Evolutionary conservation across 1,140 invertebrate species (phyloP).

Genomic region (Brachionus plicatilis): DNA sequence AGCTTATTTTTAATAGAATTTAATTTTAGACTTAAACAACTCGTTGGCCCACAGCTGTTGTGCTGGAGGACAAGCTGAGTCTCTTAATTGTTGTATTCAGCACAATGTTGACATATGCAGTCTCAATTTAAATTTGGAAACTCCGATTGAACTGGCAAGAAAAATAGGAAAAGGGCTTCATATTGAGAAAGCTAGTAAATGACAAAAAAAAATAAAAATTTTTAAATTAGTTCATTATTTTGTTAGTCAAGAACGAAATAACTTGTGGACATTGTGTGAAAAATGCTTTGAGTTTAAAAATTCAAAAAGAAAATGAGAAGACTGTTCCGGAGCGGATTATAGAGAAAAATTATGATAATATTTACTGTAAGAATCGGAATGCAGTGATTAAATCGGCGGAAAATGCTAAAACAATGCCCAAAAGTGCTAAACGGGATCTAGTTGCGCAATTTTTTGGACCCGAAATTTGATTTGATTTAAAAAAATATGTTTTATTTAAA

Average conservation of each 20-base stretch:
- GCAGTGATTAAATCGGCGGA: neutral
- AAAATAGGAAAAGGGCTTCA: slow-evolving; percentile 3
- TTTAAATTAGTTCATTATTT: neutral
- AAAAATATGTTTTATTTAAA: no score
- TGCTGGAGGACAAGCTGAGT: slow-evolving; percentile 13
- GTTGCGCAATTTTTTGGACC: slow-evolving; percentile 35
- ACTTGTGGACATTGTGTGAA: slow-evolving; percentile 3
- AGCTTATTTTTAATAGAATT: neutral
- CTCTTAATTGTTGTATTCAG: slow-evolving; percentile 34
- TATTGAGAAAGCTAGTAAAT: slow-evolving; percentile 16
- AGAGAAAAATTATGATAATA: slow-evolving; percentile 11
- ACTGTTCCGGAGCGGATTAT: neutral
- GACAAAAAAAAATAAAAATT: neutral
- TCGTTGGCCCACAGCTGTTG: slow-evolving; percentile 22
- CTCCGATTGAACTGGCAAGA: neutral
- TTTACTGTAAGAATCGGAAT: neutral
- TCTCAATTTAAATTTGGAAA: neutral
- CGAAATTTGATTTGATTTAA: neutral
- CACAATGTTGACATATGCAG: neutral
- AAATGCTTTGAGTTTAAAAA: neutral
- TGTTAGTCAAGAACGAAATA: slow-evolving; percentile 3
- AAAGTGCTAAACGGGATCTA: slow-evolving; percentile 2
- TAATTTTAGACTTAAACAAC: neutral
- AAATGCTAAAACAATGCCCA: neutral
- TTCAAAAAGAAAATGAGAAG: slow-evolving; percentile 15